Percentiles rank a stretch among this genome's conserved stretches.
phyloP scores from a whole-genome alignment of 2,797 vertebrate species.

The Lutjanus campechanus region DNA sequence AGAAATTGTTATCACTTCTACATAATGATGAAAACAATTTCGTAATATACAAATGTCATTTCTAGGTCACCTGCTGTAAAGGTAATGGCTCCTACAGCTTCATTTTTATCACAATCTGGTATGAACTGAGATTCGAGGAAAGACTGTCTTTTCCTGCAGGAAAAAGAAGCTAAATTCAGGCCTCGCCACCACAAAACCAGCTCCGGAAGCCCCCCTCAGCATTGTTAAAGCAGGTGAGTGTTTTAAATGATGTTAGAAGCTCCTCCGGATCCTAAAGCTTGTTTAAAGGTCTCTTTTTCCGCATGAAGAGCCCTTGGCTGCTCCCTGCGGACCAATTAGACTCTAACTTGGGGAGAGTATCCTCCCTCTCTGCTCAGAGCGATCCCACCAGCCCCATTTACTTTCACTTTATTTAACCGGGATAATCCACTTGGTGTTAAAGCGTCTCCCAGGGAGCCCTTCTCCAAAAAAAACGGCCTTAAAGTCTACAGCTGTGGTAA shows the following conservation, averaged over 20 bases:
- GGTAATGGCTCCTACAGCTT: background rate
- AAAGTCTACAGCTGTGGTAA: slow-evolving; percentile 7
- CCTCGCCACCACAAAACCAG: background rate
- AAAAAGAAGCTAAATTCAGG: background rate
- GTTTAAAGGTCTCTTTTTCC: slow-evolving; percentile 20
- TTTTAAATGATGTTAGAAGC: slow-evolving; percentile 14
- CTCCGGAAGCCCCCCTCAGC: background rate
- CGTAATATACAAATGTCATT: too few relatives aligned
- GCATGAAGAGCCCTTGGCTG: slow-evolving; percentile 18
- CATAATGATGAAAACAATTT: too few relatives aligned
- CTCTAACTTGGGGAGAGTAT: background rate
- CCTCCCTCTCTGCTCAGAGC: background rate
- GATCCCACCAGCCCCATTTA: slow-evolving; percentile 38
- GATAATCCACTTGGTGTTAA: slow-evolving; percentile 10
- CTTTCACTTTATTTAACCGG: slow-evolving; percentile 30
- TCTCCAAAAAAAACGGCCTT: too few relatives aligned
- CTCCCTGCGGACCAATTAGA: slow-evolving; percentile 51
- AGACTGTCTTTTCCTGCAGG: background rate
- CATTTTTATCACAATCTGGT: background rate
- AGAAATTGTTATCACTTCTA: too few relatives aligned
- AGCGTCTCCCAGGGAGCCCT: slow-evolving; percentile 15
- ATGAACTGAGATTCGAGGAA: background rate
- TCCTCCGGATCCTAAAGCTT: slow-evolving; percentile 1
- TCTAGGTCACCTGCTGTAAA: background rate
- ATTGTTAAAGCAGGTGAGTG: background rate